Conservation (phyloP, 2,888 invertebrate species). For the Plagiodera versicolora region DNA sequence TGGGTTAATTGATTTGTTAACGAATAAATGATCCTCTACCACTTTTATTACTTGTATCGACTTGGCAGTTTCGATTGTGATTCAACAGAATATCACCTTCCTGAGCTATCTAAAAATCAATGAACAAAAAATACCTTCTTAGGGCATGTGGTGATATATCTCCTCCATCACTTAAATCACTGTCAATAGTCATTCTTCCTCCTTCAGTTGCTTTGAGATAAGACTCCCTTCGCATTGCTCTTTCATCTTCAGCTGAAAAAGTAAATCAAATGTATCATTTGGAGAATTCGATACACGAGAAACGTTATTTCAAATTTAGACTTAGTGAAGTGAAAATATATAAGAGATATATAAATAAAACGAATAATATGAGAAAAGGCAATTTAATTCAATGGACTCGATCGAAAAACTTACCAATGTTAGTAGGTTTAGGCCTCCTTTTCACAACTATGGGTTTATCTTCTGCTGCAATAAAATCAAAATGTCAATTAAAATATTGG, state of each 20-base stretch:
- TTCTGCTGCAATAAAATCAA: conserved; percentile 38
- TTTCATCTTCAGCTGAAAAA: conserved; percentile 75
- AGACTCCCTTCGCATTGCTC: conserved; percentile 86
- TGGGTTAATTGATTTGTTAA: too few relatives aligned
- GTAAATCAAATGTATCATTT: too few relatives aligned
- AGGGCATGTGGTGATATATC: conserved; percentile 60
- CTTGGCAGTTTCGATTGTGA: too few relatives aligned
- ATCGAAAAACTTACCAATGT: conserved; percentile 53
- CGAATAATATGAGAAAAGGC: not conserved
- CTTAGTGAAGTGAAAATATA: too few relatives aligned
- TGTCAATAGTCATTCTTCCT: conserved; percentile 73
- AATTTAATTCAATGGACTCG: too few relatives aligned
- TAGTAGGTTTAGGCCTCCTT: conserved; percentile 54
- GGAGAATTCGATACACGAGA: too few relatives aligned
- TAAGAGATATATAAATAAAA: too few relatives aligned
- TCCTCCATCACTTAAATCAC: conserved; percentile 66
- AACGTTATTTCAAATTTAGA: too few relatives aligned
- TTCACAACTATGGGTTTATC: conserved; percentile 52
- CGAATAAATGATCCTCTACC: too few relatives aligned
- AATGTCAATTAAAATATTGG: conserved; percentile 2
- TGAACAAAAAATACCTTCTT: conserved; percentile 63
- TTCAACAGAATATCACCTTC: too few relatives aligned
- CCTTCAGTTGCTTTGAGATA: conserved; percentile 92
- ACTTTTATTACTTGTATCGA: too few relatives aligned
- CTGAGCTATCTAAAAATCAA: too few relatives aligned